Base-by-base conservation (phyloP, 1,140 invertebrate genomes). In the Aphelinus certus region DNA sequence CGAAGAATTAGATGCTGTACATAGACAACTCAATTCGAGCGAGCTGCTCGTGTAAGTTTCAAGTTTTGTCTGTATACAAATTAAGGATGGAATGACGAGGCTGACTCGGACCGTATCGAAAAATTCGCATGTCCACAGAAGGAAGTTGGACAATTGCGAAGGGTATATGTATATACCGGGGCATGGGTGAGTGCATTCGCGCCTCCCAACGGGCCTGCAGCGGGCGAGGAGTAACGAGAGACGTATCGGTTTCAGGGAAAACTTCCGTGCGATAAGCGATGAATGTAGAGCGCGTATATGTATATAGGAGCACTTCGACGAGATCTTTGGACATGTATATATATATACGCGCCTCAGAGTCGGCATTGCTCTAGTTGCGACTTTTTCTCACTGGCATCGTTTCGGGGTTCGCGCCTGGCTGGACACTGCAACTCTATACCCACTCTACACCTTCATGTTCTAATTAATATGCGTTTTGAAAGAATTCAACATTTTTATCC, bases 181-280 rank as follows among this genome's bases (percentile, higher is more conserved):
- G 55, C 1, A 55, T 45, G 69, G 42, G 69, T 55, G 68, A 45
- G 45, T 43, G 47, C 42, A 48, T 53, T 43, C 43, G 68, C 57
- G 58, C 48, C 58, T 62, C 60, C 26, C 47, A 47, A 10, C 63
- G 26, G 26, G 26, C 26, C 26, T 26, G 26, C 26, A 26, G 26
- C 58, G 61, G 51, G 7, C 61, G 45, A 64, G 79, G 81, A 83
- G 82, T 82, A 82, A 75, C 78, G 78, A 80, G 77, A 77, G 79
- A 82, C 76, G 80, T 84, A 83, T 84, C 80, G 79, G 82, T 84
- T 84, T 83, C 83, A 79, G 81, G 77, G 79, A 82, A 83, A 82
- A 83, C 82, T 83, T 80, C 80, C 81, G 79, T 78, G 76, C 81
- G 79, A 68, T 68, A 57, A 58, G 46, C 65, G 9, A 57, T 45